A percentile compares a stretch with the other conserved stretches of the same genome.
These are phyloP conservation scores for Diabrotica virgifera DNA, from an alignment of 1,140 invertebrate genomes.

Conservation along the genomic window DNA sequence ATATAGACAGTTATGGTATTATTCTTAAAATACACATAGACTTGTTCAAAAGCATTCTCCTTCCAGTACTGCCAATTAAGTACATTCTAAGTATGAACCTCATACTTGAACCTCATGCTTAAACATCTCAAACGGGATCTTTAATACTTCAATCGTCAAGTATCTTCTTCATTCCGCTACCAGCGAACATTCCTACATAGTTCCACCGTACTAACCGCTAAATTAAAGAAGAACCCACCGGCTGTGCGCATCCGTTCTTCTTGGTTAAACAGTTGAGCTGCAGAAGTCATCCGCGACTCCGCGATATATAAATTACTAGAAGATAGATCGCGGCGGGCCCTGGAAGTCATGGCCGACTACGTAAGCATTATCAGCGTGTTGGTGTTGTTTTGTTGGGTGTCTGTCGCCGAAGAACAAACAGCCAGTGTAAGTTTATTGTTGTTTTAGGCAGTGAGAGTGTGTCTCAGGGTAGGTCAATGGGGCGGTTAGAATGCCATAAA, in stretches of 20 bases:
- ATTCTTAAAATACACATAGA: no score
- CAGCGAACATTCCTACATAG: neutral
- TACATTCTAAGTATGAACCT: no score
- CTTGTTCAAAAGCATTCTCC: no score
- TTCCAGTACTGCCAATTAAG: no score
- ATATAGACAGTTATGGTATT: no score
- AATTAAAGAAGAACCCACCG: neutral
- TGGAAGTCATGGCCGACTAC: neutral
- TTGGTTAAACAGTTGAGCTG: neutral
- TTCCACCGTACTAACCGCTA: neutral
- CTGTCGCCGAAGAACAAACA: neutral
- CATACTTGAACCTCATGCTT: no score
- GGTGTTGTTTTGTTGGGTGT: neutral
- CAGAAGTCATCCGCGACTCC: neutral
- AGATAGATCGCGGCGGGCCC: neutral
- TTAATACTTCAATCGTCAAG: no score
- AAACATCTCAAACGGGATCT: no score
- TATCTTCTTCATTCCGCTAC: no score
- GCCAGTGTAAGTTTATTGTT: neutral
- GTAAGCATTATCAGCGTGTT: neutral
- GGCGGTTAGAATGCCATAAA: no score
- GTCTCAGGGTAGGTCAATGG: neutral
- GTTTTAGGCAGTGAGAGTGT: neutral
- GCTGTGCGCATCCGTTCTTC: neutral
- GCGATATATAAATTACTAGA: neutral